These are phyloP conservation scores for Uropetala carovei DNA, from an alignment of 2,888 invertebrate species.

Conservation along the genomic window DNA sequence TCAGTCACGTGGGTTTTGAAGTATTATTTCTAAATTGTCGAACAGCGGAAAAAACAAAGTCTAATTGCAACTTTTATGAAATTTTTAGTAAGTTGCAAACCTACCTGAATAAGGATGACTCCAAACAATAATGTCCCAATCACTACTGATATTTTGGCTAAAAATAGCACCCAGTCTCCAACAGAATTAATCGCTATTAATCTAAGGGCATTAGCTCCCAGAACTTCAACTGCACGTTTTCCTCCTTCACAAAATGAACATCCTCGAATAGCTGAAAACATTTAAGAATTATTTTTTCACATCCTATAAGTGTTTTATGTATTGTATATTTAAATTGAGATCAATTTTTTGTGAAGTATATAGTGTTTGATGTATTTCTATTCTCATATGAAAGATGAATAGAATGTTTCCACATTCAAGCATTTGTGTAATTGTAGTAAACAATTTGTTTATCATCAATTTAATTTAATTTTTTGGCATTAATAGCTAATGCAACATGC, in stretches of 20 bases:
- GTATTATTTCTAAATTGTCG: too few species aligned
- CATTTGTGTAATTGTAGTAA: not conserved
- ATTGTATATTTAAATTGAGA: not conserved
- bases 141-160: slow-evolving; percentile 83
- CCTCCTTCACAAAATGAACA: slow-evolving; percentile 81
- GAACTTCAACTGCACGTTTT: slow-evolving; percentile 79
- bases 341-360: not conserved
- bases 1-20: too few species aligned
- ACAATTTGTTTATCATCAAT: not conserved
- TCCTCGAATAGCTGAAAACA: slow-evolving; percentile 81
- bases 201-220: slow-evolving; percentile 81
- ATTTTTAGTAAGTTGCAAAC: slow-evolving; percentile 46
- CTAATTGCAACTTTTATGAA: too few species aligned
- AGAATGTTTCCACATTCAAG: not conserved
- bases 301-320: not conserved
- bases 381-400: not conserved
- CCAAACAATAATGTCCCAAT: slow-evolving; percentile 80
- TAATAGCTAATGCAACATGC: not conserved
- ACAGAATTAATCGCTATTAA: slow-evolving; percentile 85
- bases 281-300: not conserved
- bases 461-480: not conserved
- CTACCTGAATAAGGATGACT: slow-evolving; percentile 79
- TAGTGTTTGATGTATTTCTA: not conserved
- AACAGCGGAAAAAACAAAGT: too few species aligned
- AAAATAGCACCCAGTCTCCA: slow-evolving; percentile 84